phyloP scores from a whole-genome alignment of 1,140 invertebrate genomes.

The Drosophila subpulchrella region DNA sequence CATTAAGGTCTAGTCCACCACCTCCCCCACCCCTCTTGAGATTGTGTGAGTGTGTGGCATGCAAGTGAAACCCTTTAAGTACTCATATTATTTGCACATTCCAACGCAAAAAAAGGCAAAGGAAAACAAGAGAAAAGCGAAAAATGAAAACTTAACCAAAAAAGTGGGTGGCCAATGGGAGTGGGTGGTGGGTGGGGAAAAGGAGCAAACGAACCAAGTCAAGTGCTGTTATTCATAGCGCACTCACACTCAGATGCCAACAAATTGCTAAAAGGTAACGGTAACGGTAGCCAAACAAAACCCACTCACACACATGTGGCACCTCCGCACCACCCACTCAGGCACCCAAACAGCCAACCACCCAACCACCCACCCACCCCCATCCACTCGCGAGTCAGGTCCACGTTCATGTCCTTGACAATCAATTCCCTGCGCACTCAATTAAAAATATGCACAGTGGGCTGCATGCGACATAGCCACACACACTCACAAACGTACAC shows the following conservation, averaged over 20 bases:
- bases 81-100: slow-evolving; percentile 73
- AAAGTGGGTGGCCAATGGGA: slow-evolving; percentile 17
- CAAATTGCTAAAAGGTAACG: slow-evolving; percentile 77
- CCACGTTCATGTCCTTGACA: slow-evolving; percentile 80
- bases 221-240: slow-evolving; percentile 77
- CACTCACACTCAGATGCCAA: slow-evolving; percentile 46
- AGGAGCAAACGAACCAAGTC: slow-evolving; percentile 64
- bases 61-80: slow-evolving; percentile 65
- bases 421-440: slow-evolving; percentile 81
- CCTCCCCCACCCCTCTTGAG: neutral
- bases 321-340: slow-evolving; percentile 19
- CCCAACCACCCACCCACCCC: slow-evolving; percentile 3
- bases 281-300: slow-evolving; percentile 68
- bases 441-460: slow-evolving; percentile 79
- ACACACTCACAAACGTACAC: slow-evolving; percentile 20
- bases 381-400: slow-evolving; percentile 56
- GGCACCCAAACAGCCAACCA: slow-evolving; percentile 1
- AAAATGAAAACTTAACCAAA: slow-evolving; percentile 37
- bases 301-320: slow-evolving; percentile 40
- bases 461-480: slow-evolving; percentile 58
- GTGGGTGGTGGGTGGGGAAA: slow-evolving; percentile 14
- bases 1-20: slow-evolving; percentile 28
- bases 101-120: slow-evolving; percentile 26
- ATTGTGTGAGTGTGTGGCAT: slow-evolving; percentile 15
- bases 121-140: slow-evolving; percentile 22